Percentiles rank a stretch among this genome's conserved stretches.
These are phyloP conservation scores for Drosophila sproati DNA, from an alignment of 1,140 invertebrate species.

Conservation along the genomic window DNA sequence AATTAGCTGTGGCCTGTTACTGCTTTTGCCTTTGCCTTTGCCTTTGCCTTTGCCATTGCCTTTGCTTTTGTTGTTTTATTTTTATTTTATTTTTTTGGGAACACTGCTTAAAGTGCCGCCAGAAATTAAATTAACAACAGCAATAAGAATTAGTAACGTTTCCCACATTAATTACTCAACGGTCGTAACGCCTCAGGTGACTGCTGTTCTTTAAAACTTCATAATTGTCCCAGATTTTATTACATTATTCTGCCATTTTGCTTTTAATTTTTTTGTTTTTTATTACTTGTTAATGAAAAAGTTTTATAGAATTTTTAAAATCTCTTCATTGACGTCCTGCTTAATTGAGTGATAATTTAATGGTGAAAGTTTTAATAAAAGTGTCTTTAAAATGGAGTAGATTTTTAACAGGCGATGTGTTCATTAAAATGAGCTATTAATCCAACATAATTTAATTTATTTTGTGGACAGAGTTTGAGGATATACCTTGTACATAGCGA, in stretches of 20 bases:
- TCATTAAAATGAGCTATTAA: too few species aligned
- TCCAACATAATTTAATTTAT: too few species aligned
- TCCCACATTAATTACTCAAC: conserved; percentile 41
- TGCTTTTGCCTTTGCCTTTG: conserved; percentile 11
- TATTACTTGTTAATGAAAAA: not conserved
- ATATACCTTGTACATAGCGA: too few species aligned
- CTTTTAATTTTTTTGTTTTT: not conserved
- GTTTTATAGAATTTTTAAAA: not conserved
- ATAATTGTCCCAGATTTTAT: not conserved
- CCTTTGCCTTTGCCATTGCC: conserved; percentile 1
- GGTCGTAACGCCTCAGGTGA: conserved; percentile 12
- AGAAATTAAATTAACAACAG: conserved; percentile 45
- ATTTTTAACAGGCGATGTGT: too few species aligned
- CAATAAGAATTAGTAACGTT: conserved; percentile 33
- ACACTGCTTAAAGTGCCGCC: conserved; percentile 25
- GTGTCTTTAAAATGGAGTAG: too few species aligned
- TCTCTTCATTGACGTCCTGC: not conserved
- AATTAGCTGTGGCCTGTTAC: conserved; percentile 31
- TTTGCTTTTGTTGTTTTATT: conserved; percentile 10
- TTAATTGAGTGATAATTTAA: not conserved
- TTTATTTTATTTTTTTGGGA: conserved; percentile 14
- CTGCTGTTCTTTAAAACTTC: not conserved
- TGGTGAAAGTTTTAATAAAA: too few species aligned
- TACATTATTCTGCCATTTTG: not conserved
- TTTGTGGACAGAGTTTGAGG: too few species aligned